Conservation (phyloP, 2,888 invertebrate species). For the Chrysomela aeneicollis region DNA sequence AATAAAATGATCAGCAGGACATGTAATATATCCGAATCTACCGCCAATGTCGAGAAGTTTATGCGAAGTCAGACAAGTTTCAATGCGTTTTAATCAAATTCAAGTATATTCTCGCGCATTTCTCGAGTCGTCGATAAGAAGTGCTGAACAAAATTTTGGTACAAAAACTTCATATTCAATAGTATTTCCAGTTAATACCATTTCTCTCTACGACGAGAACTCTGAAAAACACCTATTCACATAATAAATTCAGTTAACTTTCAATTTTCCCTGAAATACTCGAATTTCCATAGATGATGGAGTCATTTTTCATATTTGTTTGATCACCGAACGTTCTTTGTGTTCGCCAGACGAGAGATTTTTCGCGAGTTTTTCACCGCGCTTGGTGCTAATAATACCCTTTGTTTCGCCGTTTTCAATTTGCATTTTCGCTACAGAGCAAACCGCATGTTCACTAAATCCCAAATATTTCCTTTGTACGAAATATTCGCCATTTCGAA, state of each 20-base stretch:
- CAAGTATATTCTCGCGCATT: too few relatives aligned
- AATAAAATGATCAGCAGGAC: too few relatives aligned
- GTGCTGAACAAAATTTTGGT: too few relatives aligned
- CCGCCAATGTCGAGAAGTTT: too few relatives aligned
- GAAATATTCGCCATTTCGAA: conserved; percentile 11
- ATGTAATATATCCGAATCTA: too few relatives aligned
- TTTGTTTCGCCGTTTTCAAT: conserved; percentile 22
- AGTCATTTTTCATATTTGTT: conserved; percentile 10
- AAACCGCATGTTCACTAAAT: conserved; percentile 1
- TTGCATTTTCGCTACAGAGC: conserved; percentile 11
- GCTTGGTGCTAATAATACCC: conserved; percentile 17
- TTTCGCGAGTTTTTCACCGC: conserved; percentile 8
- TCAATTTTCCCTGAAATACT: not conserved
- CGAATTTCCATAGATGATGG: not conserved
- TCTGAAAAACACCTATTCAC: not conserved
- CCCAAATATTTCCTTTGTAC: conserved; percentile 10
- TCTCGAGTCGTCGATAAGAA: too few relatives aligned
- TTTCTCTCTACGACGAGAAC: not conserved
- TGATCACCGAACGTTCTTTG: conserved; percentile 11
- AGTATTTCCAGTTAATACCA: not conserved
- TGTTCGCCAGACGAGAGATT: conserved; percentile 6
- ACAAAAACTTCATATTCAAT: too few relatives aligned
- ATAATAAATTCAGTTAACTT: conserved; percentile 9
- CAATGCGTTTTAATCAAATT: too few relatives aligned
- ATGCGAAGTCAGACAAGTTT: too few relatives aligned